Base-by-base conservation (phyloP, 2,888 invertebrate genomes). In the Epinotia ramella region DNA sequence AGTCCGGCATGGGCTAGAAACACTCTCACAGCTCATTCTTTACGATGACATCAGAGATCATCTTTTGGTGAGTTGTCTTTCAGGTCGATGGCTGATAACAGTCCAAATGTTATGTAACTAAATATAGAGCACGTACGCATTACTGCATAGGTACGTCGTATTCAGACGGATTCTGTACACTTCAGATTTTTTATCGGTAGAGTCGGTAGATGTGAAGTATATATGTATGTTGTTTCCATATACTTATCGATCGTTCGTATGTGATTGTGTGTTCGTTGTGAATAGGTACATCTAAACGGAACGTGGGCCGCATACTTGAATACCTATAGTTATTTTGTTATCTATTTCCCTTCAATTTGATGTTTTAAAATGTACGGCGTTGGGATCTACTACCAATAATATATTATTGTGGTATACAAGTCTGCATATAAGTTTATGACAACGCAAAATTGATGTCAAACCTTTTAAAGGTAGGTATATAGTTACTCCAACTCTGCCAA, bases 1-100 rank as follows among this genome's bases (percentile, higher is more conserved):
- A 0, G 91, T 95, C 0, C 92, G 97, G 5, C 95, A 97, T 82
- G 97, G 95, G 0, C 82, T 97, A 67, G 97, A 97, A 89, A 96
- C 97, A 0, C 88, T 97, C 4, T 91, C 95, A 0, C 97, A 97
- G 83, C 87, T 97, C 28, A 95, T 97, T 57, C 95, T 97, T 4
- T 96, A 93, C 79, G 96, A 97, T 81, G 96, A 96, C 77, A 89
- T 96, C 65, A 91, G 95, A 66, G 91, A 95, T 66, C 94, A 96
- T 81, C 82, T 96, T 66, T 89, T 95, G 88, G 95, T 95, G 79
- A 89, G 89, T 76, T 60, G 40, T 62, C 59, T 57, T 59, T 66
- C 44, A n/a, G 28, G 53, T 62, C 40, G 46, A 44, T 63, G 24
- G 24, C 57, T 62, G 66, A 67, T 56, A 62, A 28, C 13, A 9